phyloP scores from a whole-genome alignment of 2,888 invertebrate genomes.

The Xestoiulus laeticollis region DNA sequence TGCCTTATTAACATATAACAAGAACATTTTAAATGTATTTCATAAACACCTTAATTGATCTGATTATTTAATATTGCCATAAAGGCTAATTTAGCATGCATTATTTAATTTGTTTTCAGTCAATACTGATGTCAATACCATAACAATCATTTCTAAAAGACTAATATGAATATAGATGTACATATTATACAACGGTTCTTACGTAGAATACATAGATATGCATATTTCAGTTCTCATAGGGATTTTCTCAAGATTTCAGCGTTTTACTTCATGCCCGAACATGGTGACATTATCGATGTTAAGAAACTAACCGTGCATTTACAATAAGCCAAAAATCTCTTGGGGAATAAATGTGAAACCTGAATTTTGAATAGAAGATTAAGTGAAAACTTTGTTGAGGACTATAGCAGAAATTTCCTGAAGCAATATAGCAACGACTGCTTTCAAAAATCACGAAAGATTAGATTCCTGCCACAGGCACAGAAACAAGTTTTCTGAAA shows the following conservation, averaged over 20 bases:
- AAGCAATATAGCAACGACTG: background rate
- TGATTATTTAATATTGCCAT: no score
- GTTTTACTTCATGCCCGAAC: background rate
- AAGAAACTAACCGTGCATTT: background rate
- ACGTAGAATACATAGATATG: no score
- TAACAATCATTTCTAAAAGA: no score
- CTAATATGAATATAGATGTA: no score
- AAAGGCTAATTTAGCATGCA: no score
- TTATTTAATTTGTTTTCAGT: no score
- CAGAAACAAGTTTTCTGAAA: slow-evolving; percentile 22
- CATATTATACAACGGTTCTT: no score
- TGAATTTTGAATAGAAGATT: background rate
- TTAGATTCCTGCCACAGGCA: background rate
- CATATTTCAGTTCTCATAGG: background rate
- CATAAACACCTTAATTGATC: no score
- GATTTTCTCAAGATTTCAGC: background rate
- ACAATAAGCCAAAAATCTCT: background rate
- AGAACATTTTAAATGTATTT: no score
- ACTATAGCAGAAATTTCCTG: background rate
- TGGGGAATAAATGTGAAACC: background rate
- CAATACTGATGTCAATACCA: no score
- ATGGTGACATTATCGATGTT: background rate
- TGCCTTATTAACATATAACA: no score
- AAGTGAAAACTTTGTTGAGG: background rate
- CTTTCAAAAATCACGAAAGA: background rate